Conservation (phyloP, 2,797 vertebrate genomes). For the Pseudomugil tenellus region DNA sequence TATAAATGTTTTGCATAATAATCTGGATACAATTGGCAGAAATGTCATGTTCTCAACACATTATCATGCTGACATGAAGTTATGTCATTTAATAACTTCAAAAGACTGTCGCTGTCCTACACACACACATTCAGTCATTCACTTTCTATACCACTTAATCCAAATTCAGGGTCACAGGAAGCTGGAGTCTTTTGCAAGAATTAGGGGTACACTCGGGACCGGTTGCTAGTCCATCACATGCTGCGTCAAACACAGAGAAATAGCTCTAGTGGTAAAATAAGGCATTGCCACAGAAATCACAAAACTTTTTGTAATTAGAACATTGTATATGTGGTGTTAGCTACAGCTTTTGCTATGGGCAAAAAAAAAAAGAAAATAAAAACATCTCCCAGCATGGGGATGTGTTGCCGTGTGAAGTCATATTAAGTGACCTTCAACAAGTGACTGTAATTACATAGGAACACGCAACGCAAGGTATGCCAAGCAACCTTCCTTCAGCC, state of each 20-base stretch:
- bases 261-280: neutral
- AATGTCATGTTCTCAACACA: constrained; percentile 1
- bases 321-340: neutral
- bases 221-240: no score
- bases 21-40: neutral
- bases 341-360: neutral
- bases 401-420: constrained; percentile 61
- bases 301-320: neutral
- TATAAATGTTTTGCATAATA: no score
- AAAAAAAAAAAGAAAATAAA: neutral
- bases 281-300: no score
- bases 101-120: neutral
- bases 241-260: neutral
- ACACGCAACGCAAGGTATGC: constrained; percentile 69
- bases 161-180: neutral
- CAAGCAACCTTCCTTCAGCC: constrained; percentile 72
- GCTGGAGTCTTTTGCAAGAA: no score
- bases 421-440: constrained; percentile 73
- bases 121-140: no score
- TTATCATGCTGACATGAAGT: no score
- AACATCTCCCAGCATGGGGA: constrained; percentile 19
- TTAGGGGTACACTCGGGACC: no score
- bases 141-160: no score
- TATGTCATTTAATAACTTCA: neutral
- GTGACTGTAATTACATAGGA: constrained; percentile 71